phyloP scores from a whole-genome alignment of 2,797 vertebrate genomes.

The Bradypus variegatus region DNA sequence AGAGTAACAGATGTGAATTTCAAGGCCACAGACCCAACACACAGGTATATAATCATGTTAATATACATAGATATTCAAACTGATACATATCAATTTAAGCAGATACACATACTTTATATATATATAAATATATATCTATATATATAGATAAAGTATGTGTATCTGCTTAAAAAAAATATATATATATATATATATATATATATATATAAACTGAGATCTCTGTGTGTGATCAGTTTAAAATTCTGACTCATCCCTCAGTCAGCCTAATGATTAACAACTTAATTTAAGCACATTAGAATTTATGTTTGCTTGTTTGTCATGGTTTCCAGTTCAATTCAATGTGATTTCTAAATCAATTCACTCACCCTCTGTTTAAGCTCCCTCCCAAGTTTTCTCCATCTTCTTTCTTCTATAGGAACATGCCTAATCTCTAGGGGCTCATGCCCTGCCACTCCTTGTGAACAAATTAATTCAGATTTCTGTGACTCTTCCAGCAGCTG shows the following conservation, averaged over 20 bases:
- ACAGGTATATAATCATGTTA: neutral
- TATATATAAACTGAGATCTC: neutral
- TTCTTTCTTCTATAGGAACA: neutral
- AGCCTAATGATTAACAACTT: neutral
- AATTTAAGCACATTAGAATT: neutral
- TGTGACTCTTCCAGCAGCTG: neutral
- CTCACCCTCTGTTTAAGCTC: neutral
- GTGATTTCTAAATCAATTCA: neutral
- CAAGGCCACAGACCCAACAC: neutral
- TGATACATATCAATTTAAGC: neutral
- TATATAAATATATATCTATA: neutral
- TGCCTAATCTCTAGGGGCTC: neutral
- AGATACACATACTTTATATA: neutral
- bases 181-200: neutral
- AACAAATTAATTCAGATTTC: neutral
- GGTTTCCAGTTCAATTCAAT: neutral
- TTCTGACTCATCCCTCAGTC: neutral
- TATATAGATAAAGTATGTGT: too few relatives aligned
- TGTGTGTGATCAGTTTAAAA: neutral
- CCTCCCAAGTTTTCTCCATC: neutral
- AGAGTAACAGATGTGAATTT: neutral
- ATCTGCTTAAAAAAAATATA: too few relatives aligned
- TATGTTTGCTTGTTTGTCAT: neutral
- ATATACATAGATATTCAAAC: neutral
- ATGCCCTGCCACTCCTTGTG: neutral